Evolutionary conservation across 2,888 invertebrate genomes (phyloP), one percentile per base, ranked within the genome.

Genomic region (Volucella inanis): DNA sequence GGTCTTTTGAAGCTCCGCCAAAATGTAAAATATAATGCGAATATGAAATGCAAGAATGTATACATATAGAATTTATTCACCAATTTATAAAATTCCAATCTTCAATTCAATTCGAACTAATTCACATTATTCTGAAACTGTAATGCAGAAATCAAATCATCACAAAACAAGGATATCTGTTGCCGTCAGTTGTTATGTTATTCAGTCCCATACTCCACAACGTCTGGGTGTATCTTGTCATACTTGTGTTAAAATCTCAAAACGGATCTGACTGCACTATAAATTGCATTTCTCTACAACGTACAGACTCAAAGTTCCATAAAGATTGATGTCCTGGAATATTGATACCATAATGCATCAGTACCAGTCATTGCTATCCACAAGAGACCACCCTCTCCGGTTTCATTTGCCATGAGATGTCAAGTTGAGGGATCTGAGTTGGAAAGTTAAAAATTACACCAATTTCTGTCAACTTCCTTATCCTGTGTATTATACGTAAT

Each of bases 401-500:
- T 45, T 54, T 49, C 71, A 50, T 8, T 71, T 71, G 38, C 41
- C 15, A 10, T 22, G 43, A 41, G 47, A 72, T 71, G 64, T 15
- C 39, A 43, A 68, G 39, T 55, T 54, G n/a, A 64, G 50, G 55
- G 78, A 38, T 77, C 54, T 79, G 65, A 54, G 64, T 76, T 59
- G 55, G 50, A 57, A 22, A 59, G 72, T 71, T 78, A 64, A 59
- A 68, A 77, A 64, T 72, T 79, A 59, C 72, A 54, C 59, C 39
- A 68, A 52, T 67, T 79, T 67, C 52, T 47, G 72, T 74, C 72
- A 80, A 15, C 45, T n/a, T 18, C 50, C 50, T 31, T 50, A 61
- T 52, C 61, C 49, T 52, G 71, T 49, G 39, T 41, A 10, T 45
- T 31, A 47, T 68, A 9, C 71, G n/a, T 52, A 61, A 22, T 31